A percentile compares a stretch with the other conserved stretches of the same genome.
phyloP scores from a whole-genome alignment of 2,888 invertebrate genomes.

The Branchipolynoe longqiensis region DNA sequence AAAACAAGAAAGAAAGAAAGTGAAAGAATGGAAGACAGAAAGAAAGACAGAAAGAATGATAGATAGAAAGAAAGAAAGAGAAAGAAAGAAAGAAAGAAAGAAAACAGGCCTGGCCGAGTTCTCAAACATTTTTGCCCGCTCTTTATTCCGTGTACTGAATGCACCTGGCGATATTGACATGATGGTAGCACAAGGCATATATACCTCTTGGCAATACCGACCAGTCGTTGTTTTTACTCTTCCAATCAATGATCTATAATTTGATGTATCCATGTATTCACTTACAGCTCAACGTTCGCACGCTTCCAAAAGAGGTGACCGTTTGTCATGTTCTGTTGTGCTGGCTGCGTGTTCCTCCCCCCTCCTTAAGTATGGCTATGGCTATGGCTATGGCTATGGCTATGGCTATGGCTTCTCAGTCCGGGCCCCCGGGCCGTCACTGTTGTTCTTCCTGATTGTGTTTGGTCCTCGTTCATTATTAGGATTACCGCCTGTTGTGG shows the following conservation, averaged over 20 bases:
- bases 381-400: no score
- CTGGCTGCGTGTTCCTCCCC: conserved; percentile 33
- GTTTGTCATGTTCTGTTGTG: conserved; percentile 48
- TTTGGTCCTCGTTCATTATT: no score
- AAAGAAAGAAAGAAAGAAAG: no score
- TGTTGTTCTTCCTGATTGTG: conserved; percentile 34
- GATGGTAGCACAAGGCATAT: no score
- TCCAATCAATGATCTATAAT: conserved; percentile 28
- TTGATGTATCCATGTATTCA: conserved; percentile 42
- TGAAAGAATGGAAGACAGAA: no score
- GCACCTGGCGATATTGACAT: conserved; percentile 51
- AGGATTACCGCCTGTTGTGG: no score
- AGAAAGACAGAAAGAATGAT: no score
- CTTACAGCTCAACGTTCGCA: conserved; percentile 55
- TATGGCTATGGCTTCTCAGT: no score
- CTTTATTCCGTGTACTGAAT: conserved; percentile 15
- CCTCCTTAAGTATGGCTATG: conserved; percentile 15
- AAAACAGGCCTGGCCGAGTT: no score
- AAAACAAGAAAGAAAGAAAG: no score
- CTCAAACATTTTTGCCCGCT: conserved; percentile 48
- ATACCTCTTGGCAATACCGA: conserved; percentile 46
- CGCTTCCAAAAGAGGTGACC: conserved; percentile 55
- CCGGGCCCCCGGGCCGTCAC: background rate
- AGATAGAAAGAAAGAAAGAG: no score
- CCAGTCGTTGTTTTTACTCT: background rate